These are phyloP conservation scores for Meloe dianella DNA, from an alignment of 2,888 invertebrate species.

Conservation along the genomic window DNA sequence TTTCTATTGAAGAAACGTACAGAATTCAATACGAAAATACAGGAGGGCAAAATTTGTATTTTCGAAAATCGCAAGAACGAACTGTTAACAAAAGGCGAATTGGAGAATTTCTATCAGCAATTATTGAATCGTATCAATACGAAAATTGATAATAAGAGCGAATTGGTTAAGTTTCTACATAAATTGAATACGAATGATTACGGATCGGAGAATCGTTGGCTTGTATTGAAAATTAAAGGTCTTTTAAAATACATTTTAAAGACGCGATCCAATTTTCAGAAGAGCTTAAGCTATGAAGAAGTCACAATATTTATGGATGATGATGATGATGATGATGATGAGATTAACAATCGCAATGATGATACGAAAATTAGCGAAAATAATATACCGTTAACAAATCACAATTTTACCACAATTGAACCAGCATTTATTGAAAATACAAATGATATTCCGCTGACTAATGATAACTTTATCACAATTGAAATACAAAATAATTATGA, in stretches of 20 bases:
- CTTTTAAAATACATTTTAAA: conserved; percentile 17
- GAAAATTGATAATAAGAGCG: neutral
- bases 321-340: conserved; percentile 10
- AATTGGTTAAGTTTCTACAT: neutral
- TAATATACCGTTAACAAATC: conserved; percentile 18
- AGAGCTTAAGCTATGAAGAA: conserved; percentile 14
- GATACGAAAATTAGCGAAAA: neutral
- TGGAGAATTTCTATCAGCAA: conserved; percentile 6
- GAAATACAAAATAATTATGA: neutral
- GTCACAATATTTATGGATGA: conserved; percentile 15
- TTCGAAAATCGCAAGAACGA: neutral
- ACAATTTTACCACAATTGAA: conserved; percentile 15
- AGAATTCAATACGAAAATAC: neutral
- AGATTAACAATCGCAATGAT: neutral
- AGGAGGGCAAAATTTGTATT: neutral
- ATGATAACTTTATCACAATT: neutral
- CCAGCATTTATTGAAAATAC: neutral
- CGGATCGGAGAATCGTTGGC: conserved; percentile 11
- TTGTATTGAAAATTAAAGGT: conserved; percentile 22
- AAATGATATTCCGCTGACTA: conserved; percentile 1
- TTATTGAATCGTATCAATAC: neutral
- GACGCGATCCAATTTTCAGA: conserved; percentile 14
- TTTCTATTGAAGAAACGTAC: neutral
- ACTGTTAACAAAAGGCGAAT: neutral
- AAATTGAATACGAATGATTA: neutral